Conservation (phyloP, 2,888 invertebrate species). For the Drosophila kanekoi region DNA sequence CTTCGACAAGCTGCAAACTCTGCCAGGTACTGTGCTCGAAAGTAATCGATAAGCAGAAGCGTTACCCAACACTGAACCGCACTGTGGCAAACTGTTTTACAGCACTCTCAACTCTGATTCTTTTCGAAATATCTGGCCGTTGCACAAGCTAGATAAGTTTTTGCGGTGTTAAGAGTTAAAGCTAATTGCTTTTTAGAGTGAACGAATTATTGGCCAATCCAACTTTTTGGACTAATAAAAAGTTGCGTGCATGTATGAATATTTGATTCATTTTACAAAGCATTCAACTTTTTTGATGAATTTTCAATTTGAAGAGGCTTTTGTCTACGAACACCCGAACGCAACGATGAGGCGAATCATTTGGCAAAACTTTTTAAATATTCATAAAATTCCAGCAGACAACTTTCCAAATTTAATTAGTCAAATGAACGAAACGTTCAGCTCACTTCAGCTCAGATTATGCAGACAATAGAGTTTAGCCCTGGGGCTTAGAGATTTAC, state of each 20-base stretch:
- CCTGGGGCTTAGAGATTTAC: constrained; percentile 33
- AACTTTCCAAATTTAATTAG: constrained; percentile 75
- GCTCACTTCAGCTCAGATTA: constrained; percentile 24
- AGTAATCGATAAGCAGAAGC: constrained; percentile 29
- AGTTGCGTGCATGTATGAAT: constrained; percentile 75
- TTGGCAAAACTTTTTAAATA: constrained; percentile 72
- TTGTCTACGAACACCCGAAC: constrained; percentile 53
- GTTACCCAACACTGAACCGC: constrained; percentile 27
- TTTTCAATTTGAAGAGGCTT: constrained; percentile 77
- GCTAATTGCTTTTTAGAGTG: constrained; percentile 71
- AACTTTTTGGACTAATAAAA: constrained; percentile 74
- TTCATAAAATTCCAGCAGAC: constrained; percentile 73
- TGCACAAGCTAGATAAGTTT: constrained; percentile 24
- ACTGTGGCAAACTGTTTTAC: background rate
- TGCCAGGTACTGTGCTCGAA: background rate
- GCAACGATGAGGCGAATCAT: constrained; percentile 53
- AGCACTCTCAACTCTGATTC: background rate
- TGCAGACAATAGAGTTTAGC: constrained; percentile 42
- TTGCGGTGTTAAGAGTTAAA: constrained; percentile 29
- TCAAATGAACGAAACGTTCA: constrained; percentile 75
- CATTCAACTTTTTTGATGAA: constrained; percentile 80
- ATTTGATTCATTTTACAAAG: constrained; percentile 72
- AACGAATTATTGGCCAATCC: constrained; percentile 71
- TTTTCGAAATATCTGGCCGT: constrained; percentile 2
- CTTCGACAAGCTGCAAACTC: background rate